Conservation (phyloP, 2,888 invertebrate genomes). For the Calliopum simillimum region DNA sequence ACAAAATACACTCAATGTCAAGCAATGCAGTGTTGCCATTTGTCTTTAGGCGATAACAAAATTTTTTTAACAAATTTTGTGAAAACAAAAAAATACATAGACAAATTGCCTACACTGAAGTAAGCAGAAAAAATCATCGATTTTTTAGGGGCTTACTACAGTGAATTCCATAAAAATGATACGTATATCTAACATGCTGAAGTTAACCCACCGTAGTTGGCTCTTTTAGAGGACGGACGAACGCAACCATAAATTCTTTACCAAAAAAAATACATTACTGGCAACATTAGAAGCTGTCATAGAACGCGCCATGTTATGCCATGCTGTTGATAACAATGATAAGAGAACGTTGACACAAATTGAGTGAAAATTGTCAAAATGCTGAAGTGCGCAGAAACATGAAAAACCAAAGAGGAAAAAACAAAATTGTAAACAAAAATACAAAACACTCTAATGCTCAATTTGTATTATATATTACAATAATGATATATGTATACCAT, state of each 20-base stretch:
- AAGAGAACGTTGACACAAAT: constrained; percentile 5
- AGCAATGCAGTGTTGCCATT: neutral
- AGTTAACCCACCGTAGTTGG: neutral
- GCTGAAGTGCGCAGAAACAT: too few species aligned
- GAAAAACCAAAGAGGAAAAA: too few species aligned
- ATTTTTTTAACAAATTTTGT: neutral
- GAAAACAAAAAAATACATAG: too few species aligned
- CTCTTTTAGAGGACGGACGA: neutral
- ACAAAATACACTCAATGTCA: neutral
- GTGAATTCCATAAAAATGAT: too few species aligned
- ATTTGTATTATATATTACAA: too few species aligned
- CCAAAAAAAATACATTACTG: too few species aligned
- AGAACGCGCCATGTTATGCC: neutral
- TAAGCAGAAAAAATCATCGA: too few species aligned
- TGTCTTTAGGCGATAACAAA: neutral
- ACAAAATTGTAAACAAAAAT: too few species aligned
- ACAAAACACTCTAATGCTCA: too few species aligned
- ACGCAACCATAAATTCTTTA: neutral
- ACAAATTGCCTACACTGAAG: too few species aligned
- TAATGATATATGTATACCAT: too few species aligned
- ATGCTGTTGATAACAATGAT: constrained; percentile 9
- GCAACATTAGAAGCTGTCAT: neutral
- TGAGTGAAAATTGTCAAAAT: constrained; percentile 6
- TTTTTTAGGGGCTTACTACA: too few species aligned
- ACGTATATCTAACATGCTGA: neutral